Base-by-base conservation (phyloP, 2,113 vertebrate species). In the Neogobius melanostomus region DNA sequence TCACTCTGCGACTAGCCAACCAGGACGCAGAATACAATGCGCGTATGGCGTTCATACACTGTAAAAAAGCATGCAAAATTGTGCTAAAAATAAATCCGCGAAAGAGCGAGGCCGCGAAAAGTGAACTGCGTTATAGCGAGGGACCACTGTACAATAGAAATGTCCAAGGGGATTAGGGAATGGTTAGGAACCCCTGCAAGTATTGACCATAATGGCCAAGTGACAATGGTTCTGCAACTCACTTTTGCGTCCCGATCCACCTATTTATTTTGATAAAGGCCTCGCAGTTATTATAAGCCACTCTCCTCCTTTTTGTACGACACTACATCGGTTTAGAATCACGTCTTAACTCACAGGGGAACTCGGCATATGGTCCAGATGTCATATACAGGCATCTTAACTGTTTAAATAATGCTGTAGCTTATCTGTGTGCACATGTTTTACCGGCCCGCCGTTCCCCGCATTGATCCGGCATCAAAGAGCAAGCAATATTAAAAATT, bases 381-480 rank as follows among this genome's bases (percentile, higher is more conserved):
- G 53, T n/a, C 21, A 2, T 56, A 15, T 56, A 17, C 53, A 14
- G 17, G 5, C n/a, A 8, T 56, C 53, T 56, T 56, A 56, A 56
- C n/a, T 47, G 61, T 64, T 64, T 64, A 45, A 10, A 6, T 64
- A 16, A 46, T 62, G 42, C 16, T 16, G 15, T 46, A 4, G 12
- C 42, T 11, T 43, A 14, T 43, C 14, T 14, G 15, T 15, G 36
- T 44, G 57, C 11, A 7, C 46, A 17, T 64, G 62, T 46, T 46
- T 21, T 16, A 2, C 6, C 42, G 50, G 61, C 44, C 54, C 46
- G 68, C 63, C 52, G 46, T 53, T 45, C 54, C 46, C 14, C 12
- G 43, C 69, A 59, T 66, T 62, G 68, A 52, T 74, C 67, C 28
- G 42, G 54, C 54, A 71, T 76, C 74, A 71, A 53, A 76, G 74